phyloP scores from a whole-genome alignment of 2,888 invertebrate species.

The Acheta domesticus region DNA sequence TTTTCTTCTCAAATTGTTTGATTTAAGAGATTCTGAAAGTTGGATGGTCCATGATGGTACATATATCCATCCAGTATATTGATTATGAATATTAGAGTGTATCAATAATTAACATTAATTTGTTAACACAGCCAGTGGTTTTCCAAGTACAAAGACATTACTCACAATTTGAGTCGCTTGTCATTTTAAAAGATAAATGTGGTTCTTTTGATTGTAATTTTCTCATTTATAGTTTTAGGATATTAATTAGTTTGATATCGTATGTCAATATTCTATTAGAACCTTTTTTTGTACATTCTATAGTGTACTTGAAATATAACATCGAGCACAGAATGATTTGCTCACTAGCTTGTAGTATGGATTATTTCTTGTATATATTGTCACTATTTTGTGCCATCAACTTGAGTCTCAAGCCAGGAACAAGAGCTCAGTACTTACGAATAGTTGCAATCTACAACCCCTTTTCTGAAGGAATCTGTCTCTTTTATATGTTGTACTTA shows the following conservation, averaged over 20 bases:
- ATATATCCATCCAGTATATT: background rate
- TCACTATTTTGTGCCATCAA: background rate
- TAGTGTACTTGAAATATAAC: background rate
- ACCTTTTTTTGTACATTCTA: background rate
- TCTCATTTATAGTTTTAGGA: background rate
- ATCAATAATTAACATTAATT: background rate
- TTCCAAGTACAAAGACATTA: background rate
- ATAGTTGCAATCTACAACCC: background rate
- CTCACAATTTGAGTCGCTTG: background rate
- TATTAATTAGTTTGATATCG: background rate
- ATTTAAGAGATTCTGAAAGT: background rate
- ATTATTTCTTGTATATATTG: background rate
- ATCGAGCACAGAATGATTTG: background rate
- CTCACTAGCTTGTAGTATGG: background rate
- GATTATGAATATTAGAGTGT: background rate
- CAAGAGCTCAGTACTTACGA: background rate
- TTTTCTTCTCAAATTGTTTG: background rate
- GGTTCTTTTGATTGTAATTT: background rate
- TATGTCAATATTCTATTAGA: background rate
- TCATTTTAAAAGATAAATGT: background rate
- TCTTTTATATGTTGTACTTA: conserved; percentile 1
- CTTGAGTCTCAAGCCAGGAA: background rate
- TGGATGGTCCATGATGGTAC: background rate
- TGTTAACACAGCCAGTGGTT: background rate
- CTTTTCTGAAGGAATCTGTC: background rate